A percentile compares a stretch with the other conserved stretches of the same genome.
These are phyloP conservation scores for Schizopygopsis pylzovi DNA, from an alignment of 2,797 vertebrate species.

Conservation along the genomic window DNA sequence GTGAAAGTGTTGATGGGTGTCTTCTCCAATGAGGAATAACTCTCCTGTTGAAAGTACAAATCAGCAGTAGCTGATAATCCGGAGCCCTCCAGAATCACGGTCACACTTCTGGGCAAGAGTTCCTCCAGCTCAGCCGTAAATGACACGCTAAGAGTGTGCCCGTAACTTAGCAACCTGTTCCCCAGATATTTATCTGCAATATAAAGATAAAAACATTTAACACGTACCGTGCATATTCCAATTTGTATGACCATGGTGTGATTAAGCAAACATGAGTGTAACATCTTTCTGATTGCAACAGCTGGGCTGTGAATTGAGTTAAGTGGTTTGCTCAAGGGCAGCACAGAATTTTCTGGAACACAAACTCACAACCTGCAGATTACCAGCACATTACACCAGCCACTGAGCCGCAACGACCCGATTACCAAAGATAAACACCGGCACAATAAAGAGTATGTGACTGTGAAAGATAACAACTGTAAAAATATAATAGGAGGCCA, in stretches of 20 bases:
- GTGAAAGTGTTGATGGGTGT: constrained; percentile 66
- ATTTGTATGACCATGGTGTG: constrained; percentile 32
- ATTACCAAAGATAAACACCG: constrained; percentile 47
- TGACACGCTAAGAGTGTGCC: constrained; percentile 82
- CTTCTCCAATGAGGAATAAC: constrained; percentile 44
- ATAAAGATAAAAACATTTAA: constrained; percentile 22
- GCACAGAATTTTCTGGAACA: constrained; percentile 38
- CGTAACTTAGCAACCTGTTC: constrained; percentile 83
- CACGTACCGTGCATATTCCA: constrained; percentile 13
- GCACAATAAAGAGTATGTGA: constrained; percentile 26
- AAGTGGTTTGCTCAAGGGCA: constrained; percentile 45
- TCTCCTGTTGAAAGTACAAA: constrained; percentile 53
- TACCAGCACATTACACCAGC: constrained; percentile 47
- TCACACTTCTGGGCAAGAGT: constrained; percentile 67
- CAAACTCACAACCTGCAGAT: constrained; percentile 47
- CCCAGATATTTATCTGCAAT: constrained; percentile 85
- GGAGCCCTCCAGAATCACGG: constrained; percentile 82
- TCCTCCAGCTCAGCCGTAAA: constrained; percentile 72
- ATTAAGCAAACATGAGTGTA: constrained; percentile 23
- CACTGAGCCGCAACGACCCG: constrained; percentile 1
- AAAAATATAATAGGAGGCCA: constrained; percentile 47
- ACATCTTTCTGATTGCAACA: constrained; percentile 42
- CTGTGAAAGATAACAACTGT: constrained; percentile 39
- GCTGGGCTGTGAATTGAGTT: constrained; percentile 42
- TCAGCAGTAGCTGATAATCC: constrained; percentile 73